Conservation (phyloP, 1,140 invertebrate species). For the Hetaerina americana region DNA sequence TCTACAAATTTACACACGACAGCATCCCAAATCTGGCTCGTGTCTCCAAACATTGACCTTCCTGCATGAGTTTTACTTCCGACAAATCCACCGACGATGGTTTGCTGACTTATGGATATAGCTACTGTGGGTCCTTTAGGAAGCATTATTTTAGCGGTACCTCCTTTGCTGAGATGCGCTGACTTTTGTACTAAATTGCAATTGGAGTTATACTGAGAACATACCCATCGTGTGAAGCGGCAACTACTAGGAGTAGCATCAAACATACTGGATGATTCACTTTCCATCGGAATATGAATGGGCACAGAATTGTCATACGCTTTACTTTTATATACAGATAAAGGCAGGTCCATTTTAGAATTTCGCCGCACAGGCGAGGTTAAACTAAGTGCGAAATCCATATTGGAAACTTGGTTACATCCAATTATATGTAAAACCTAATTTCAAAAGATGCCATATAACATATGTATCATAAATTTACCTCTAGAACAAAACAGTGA, state of each 20-base stretch:
- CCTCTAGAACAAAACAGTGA: too few species aligned
- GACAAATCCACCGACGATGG: conserved; percentile 15
- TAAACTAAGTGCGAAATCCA: not conserved
- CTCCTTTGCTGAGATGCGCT: not conserved
- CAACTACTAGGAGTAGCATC: not conserved
- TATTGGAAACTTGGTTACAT: too few species aligned
- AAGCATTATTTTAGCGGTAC: not conserved
- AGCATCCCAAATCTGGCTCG: conserved; percentile 7
- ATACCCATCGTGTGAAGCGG: not conserved
- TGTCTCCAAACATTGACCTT: not conserved
- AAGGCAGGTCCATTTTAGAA: not conserved
- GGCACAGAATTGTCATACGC: not conserved
- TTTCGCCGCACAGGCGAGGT: not conserved
- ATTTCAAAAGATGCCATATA: too few species aligned
- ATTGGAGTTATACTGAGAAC: not conserved
- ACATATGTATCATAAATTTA: too few species aligned
- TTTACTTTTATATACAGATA: not conserved
- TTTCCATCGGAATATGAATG: not conserved
- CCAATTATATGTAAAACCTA: too few species aligned
- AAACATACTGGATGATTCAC: not conserved
- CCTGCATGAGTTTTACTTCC: conserved; percentile 15
- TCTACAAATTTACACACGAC: not conserved
- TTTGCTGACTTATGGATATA: not conserved
- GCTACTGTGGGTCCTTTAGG: not conserved
- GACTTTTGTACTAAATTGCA: not conserved